Conservation (phyloP, 2,888 invertebrate species). For the Eupsilia transversa region DNA sequence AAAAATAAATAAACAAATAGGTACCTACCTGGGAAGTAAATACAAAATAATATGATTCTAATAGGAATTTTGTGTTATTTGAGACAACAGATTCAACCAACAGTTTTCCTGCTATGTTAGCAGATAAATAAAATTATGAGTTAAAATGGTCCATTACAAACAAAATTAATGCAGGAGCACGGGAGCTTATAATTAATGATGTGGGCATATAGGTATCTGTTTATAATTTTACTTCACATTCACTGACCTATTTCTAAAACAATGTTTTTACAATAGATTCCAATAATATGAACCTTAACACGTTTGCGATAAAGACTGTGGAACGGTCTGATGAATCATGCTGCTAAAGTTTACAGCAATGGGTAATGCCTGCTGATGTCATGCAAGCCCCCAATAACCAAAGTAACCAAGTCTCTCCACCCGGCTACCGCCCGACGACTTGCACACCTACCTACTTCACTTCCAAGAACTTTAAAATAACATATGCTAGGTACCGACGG, state of each 20-base stretch:
- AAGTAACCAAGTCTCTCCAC: constrained; percentile 67
- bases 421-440: constrained; percentile 62
- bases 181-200: constrained; percentile 2
- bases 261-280: constrained; percentile 55
- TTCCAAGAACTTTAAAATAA: constrained; percentile 76
- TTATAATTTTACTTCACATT: constrained; percentile 59
- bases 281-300: constrained; percentile 61
- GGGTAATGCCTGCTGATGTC: constrained; percentile 87
- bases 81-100: background rate
- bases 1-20: background rate
- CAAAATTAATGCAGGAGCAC: background rate
- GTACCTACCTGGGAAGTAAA: background rate
- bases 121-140: constrained; percentile 21
- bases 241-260: constrained; percentile 63
- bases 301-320: constrained; percentile 64
- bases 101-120: constrained; percentile 35
- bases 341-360: constrained; percentile 81
- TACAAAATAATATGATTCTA: background rate
- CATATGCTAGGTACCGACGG: constrained; percentile 68
- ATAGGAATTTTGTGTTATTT: background rate
- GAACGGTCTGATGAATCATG: constrained; percentile 81
- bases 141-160: background rate
- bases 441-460: constrained; percentile 70
- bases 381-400: constrained; percentile 77
- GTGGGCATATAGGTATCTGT: constrained; percentile 28